Percentiles rank a stretch among this genome's conserved stretches.
Conservation (phyloP, 2,888 invertebrate genomes). For the Ypsolopha sequella region DNA sequence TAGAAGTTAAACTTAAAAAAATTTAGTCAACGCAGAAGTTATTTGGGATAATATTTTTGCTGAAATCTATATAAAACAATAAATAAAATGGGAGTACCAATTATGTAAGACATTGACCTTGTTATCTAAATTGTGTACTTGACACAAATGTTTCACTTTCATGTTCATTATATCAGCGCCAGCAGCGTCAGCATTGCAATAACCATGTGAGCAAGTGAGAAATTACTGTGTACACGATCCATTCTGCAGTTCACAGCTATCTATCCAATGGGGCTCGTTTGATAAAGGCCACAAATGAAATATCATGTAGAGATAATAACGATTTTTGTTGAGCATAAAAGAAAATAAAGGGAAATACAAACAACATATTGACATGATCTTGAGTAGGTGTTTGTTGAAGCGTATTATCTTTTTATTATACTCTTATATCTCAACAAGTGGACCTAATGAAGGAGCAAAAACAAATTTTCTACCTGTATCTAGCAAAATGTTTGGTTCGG, state of each 20-base stretch:
- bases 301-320: not conserved
- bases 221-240: not conserved
- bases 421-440: slow-evolving; percentile 23
- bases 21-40: too few relatives aligned
- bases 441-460: slow-evolving; percentile 33
- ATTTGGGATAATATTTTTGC: too few relatives aligned
- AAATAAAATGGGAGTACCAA: slow-evolving; percentile 6
- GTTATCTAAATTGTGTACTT: slow-evolving; percentile 69
- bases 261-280: not conserved
- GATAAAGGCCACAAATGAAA: not conserved
- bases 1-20: too few relatives aligned
- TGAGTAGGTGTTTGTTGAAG: not conserved
- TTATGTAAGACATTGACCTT: slow-evolving; percentile 60
- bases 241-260: not conserved
- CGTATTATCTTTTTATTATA: not conserved
- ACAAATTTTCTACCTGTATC: slow-evolving; percentile 11
- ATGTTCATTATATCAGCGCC: slow-evolving; percentile 15
- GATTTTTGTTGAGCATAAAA: not conserved
- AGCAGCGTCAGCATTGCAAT: not conserved
- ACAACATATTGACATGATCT: not conserved
- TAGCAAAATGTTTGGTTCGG: slow-evolving; percentile 27
- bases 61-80: too few relatives aligned
- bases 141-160: slow-evolving; percentile 69
- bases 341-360: not conserved
- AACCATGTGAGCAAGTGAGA: not conserved